Evolutionary conservation across 2,888 invertebrate species (phyloP), one percentile per base, ranked within the genome.

Genomic region (Sepioteuthis lessoniana): DNA sequence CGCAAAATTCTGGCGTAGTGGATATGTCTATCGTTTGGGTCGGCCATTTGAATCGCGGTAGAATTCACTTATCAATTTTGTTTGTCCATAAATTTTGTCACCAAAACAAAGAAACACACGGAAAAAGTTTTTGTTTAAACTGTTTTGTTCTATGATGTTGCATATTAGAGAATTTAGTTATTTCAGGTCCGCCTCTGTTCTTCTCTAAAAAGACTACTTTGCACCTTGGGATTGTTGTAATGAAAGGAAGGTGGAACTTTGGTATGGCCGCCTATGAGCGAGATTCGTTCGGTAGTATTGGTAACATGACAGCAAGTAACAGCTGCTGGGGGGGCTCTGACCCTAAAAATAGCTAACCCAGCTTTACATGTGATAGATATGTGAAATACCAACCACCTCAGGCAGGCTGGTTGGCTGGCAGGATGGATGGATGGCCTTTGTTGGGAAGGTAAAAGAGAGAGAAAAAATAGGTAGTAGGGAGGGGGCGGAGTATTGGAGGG

Each of bases 321-420:
- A 92, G 42, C 92, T 92, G 92, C 92, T 47, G 92, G 46, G 91
- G 31, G 91, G 91, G 10, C 7, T 21, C 31, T 46, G 31, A 35
- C n/a, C 76, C 76, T 76, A 76, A 76, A 76, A 76, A 76, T 76
- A 76, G 76, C 76, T 76, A 76, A 76, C 76, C 76, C 16, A 35
- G 76, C 76, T 76, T 76, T 76, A 76, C 76, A 76, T 76, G 76
- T n/a, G 76, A 76, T 76, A 76, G 76, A 76, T 76, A 76, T 76
- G 76, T 76, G 76, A 76, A 76, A 76, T 76, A 76, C 76, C 76
- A 76, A 76, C 76, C 76, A 35, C n/a, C 76, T 76, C 76, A 76
- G 19, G 76, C 76, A 35, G n/a, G 76, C 76, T 19, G 55, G 25
- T n/a, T n/a, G n/a, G n/a, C n/a, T n/a, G 76, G 76, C 76, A 16